These are phyloP conservation scores for Nomada lathburiana DNA, from an alignment of 2,888 invertebrate genomes.

Conservation along the genomic window DNA sequence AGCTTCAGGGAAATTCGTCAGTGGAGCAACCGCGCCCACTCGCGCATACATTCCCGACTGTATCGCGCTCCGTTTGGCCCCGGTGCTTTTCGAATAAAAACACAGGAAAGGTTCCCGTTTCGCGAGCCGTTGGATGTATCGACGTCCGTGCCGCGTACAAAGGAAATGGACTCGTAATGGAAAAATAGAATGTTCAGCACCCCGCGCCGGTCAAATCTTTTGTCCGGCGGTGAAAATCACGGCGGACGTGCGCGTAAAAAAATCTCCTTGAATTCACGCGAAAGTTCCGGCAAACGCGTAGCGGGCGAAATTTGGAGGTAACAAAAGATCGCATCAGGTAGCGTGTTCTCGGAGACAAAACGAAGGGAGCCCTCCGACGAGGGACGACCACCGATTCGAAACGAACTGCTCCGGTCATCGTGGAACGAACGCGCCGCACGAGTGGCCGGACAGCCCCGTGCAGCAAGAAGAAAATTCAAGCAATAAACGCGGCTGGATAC, in stretches of 20 bases:
- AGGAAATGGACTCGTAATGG: slow-evolving; percentile 19
- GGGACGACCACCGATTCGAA: too few relatives aligned
- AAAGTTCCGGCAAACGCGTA: too few relatives aligned
- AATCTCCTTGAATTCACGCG: too few relatives aligned
- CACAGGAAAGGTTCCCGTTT: slow-evolving; percentile 4
- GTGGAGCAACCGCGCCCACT: neutral
- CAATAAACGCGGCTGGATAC: slow-evolving; percentile 71
- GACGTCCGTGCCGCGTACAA: slow-evolving; percentile 1
- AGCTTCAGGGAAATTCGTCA: slow-evolving; percentile 7
- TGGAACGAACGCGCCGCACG: slow-evolving; percentile 55
- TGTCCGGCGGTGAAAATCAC: neutral
- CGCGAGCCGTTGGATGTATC: neutral
- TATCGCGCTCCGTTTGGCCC: slow-evolving; percentile 18
- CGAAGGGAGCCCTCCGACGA: neutral
- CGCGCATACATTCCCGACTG: slow-evolving; percentile 5
- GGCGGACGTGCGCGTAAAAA: neutral
- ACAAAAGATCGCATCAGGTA: neutral
- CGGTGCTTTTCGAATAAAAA: slow-evolving; percentile 16
- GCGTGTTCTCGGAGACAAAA: neutral
- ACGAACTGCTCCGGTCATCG: slow-evolving; percentile 36
- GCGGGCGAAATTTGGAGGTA: too few relatives aligned
- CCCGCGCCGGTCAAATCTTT: slow-evolving; percentile 6
- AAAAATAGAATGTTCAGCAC: slow-evolving; percentile 33
- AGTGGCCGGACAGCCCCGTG: slow-evolving; percentile 44
- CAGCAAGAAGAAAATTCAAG: slow-evolving; percentile 67